Evolutionary conservation across 2,888 invertebrate genomes (phyloP).

Genomic region (Trissolcus brochymenae): DNA sequence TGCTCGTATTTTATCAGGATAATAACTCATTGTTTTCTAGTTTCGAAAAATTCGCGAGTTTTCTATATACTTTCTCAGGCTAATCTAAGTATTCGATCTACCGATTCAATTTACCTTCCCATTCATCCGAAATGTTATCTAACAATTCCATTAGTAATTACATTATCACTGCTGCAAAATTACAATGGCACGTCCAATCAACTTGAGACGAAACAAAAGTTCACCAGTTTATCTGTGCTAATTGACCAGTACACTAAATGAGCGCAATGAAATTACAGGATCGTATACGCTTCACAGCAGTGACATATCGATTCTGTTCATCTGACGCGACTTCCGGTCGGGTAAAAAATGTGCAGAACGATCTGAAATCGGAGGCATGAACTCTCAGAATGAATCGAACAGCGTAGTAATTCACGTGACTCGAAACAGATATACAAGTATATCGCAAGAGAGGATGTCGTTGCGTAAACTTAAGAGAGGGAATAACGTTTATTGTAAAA

Average conservation of each 20-base stretch:
- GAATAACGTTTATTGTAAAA: slow-evolving; percentile 44
- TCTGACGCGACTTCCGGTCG: slow-evolving; percentile 38
- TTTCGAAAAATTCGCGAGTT: slow-evolving; percentile 40
- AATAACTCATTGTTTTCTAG: slow-evolving; percentile 41
- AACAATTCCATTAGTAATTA: slow-evolving; percentile 6
- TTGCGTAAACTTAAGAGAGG: slow-evolving; percentile 46
- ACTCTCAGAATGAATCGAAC: slow-evolving; percentile 37
- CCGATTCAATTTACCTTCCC: slow-evolving; percentile 8
- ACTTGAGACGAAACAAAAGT: neutral
- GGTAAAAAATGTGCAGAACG: slow-evolving; percentile 25
- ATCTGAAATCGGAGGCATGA: slow-evolving; percentile 55
- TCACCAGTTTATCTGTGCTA: neutral
- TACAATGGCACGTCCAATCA: neutral
- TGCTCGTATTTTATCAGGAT: slow-evolving; percentile 21
- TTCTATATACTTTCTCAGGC: slow-evolving; percentile 29
- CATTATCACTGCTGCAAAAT: neutral
- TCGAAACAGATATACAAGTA: slow-evolving; percentile 26
- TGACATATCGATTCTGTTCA: slow-evolving; percentile 44
- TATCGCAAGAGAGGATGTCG: slow-evolving; percentile 56
- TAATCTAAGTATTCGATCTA: slow-evolving; percentile 15
- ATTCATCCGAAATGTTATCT: slow-evolving; percentile 13
- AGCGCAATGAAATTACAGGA: slow-evolving; percentile 5
- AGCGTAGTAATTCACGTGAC: slow-evolving; percentile 42
- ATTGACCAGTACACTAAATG: slow-evolving; percentile 7
- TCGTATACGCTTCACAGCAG: slow-evolving; percentile 6